Conservation (phyloP, 2,888 invertebrate species). For the Ischnura elegans region DNA sequence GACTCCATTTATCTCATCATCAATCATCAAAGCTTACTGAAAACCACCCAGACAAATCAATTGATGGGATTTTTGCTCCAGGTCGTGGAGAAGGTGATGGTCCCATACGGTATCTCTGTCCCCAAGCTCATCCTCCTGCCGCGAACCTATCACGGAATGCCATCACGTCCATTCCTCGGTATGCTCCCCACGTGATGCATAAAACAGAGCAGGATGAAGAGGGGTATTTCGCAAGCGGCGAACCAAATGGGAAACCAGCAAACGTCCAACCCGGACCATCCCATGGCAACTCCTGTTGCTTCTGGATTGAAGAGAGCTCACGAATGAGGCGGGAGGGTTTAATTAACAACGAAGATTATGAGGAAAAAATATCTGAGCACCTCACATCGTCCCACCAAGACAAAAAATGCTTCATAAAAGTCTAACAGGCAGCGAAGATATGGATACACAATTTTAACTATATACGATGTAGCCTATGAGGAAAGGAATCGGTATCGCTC, state of each 20-base stretch:
- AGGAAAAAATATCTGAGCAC: no score
- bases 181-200: slow-evolving; percentile 22
- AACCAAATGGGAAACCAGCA: slow-evolving; percentile 6
- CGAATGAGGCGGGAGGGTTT: background rate
- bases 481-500: no score
- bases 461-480: no score
- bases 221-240: slow-evolving; percentile 40
- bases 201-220: background rate
- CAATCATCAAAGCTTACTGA: background rate
- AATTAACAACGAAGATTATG: no score
- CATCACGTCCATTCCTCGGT: slow-evolving; percentile 44
- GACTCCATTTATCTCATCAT: background rate
- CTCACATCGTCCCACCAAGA: no score
- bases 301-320: background rate
- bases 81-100: background rate
- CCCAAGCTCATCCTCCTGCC: background rate
- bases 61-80: background rate
- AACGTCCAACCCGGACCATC: background rate
- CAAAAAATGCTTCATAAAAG: no score
- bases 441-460: no score
- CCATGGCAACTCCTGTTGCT: background rate
- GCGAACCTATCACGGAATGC: background rate
- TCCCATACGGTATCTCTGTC: background rate
- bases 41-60: background rate
- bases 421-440: no score